phyloP scores from a whole-genome alignment of 2,797 vertebrate species.

The Characodon lateralis region DNA sequence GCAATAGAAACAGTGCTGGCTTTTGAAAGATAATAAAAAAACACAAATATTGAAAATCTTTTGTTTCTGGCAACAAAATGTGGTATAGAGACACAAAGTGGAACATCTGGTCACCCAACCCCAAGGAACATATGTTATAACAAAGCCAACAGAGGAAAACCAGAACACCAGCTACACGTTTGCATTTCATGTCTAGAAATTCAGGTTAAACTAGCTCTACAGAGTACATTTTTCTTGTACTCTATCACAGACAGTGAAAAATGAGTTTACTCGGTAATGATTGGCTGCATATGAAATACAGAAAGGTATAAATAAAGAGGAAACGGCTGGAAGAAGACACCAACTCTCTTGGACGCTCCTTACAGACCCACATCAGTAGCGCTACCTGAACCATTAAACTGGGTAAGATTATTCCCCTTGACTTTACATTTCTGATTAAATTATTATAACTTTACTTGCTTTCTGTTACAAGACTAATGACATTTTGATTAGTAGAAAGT shows the following conservation, averaged over 20 bases:
- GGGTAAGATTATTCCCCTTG: no score
- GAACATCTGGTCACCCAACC: background rate
- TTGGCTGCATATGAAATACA: conserved; percentile 1
- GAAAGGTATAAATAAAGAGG: background rate
- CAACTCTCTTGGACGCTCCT: background rate
- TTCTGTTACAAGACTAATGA: no score
- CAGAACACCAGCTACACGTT: background rate
- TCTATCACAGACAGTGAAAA: background rate
- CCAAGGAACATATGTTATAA: background rate
- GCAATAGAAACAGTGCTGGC: background rate
- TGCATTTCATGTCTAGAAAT: background rate
- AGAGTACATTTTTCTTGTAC: background rate
- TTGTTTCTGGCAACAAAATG: background rate
- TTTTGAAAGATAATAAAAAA: background rate
- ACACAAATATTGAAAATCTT: background rate
- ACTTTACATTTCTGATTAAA: no score
- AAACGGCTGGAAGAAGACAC: background rate
- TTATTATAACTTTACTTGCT: no score
- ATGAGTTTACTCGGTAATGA: background rate
- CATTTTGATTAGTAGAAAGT: no score
- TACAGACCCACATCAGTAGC: background rate
- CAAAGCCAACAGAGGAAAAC: background rate
- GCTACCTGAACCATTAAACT: no score
- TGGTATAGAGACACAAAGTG: background rate
- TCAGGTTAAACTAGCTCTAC: background rate